Conservation (phyloP, 37 sponge, comb jelly and placozoan genomes). For the Spongia lamella region DNA sequence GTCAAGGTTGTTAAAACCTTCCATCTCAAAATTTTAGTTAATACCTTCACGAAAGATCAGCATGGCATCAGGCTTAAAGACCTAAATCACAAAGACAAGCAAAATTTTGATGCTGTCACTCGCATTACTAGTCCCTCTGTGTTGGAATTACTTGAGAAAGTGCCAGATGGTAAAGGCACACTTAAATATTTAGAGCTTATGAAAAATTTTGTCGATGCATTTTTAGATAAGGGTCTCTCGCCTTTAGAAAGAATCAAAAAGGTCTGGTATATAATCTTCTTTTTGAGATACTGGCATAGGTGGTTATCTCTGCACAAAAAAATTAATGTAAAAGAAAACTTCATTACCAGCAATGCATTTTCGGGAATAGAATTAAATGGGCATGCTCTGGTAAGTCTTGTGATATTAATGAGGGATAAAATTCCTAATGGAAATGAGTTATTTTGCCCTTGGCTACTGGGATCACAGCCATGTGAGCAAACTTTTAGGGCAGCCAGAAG, state of each 20-base stretch:
- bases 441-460: constrained; percentile 44
- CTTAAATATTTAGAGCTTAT: constrained; percentile 19
- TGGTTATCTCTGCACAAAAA: constrained; percentile 8
- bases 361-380: constrained; percentile 44
- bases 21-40: constrained; percentile 1
- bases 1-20: constrained; percentile 17
- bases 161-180: constrained; percentile 33
- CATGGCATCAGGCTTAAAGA: constrained; percentile 26
- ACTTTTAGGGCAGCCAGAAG: constrained; percentile 31
- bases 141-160: neutral
- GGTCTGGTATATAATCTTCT: constrained; percentile 43
- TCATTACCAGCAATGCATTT: constrained; percentile 38
- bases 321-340: constrained; percentile 26
- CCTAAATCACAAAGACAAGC: constrained; percentile 17
- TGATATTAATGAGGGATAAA: neutral
- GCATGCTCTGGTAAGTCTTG: constrained; percentile 32
- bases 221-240: constrained; percentile 16
- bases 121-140: neutral
- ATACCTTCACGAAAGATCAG: constrained; percentile 11
- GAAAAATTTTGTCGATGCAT: constrained; percentile 36
- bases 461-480: constrained; percentile 55
- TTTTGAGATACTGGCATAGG: constrained; percentile 36
- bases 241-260: constrained; percentile 14
- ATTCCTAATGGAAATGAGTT: neutral
- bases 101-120: constrained; percentile 27